Percentiles rank a stretch among this genome's conserved stretches.
Evolutionary conservation across 2,113 vertebrate species (phyloP).

Genomic region (Corapipo altera): DNA sequence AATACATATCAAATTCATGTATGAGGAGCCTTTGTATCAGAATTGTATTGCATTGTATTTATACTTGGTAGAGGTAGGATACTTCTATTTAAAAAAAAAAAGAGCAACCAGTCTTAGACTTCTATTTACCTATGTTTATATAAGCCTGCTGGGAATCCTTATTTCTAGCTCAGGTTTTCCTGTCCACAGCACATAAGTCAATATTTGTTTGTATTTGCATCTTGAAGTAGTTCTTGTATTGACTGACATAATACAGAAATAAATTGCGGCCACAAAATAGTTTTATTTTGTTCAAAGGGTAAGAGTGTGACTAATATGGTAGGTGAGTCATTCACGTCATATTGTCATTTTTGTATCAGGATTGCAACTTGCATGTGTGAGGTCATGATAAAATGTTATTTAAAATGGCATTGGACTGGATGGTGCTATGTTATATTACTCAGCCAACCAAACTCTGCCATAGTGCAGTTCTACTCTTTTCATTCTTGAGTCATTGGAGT

Average conservation of each 20-base stretch:
- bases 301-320: slow-evolving; percentile 8
- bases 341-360: slow-evolving; percentile 29
- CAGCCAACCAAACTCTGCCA: slow-evolving; percentile 12
- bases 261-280: background rate
- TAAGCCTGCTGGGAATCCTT: slow-evolving; percentile 48
- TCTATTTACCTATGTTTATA: slow-evolving; percentile 35
- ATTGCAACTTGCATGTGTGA: slow-evolving; percentile 60
- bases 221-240: slow-evolving; percentile 48
- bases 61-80: slow-evolving; percentile 29
- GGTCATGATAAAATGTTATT: slow-evolving; percentile 60
- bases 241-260: slow-evolving; percentile 49
- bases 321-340: background rate
- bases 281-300: slow-evolving; percentile 11
- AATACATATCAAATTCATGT: background rate
- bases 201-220: slow-evolving; percentile 67
- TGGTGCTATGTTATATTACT: slow-evolving; percentile 37
- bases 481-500: background rate
- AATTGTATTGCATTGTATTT: slow-evolving; percentile 52
- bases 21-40: slow-evolving; percentile 54
- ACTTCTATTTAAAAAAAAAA: slow-evolving; percentile 19
- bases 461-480: background rate
- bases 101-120: slow-evolving; percentile 15
- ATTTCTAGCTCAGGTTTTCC: slow-evolving; percentile 59
- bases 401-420: slow-evolving; percentile 12
- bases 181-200: slow-evolving; percentile 59